Evolutionary conservation across 2,888 invertebrate species (phyloP).

Genomic region (Bimastos eiseni): DNA sequence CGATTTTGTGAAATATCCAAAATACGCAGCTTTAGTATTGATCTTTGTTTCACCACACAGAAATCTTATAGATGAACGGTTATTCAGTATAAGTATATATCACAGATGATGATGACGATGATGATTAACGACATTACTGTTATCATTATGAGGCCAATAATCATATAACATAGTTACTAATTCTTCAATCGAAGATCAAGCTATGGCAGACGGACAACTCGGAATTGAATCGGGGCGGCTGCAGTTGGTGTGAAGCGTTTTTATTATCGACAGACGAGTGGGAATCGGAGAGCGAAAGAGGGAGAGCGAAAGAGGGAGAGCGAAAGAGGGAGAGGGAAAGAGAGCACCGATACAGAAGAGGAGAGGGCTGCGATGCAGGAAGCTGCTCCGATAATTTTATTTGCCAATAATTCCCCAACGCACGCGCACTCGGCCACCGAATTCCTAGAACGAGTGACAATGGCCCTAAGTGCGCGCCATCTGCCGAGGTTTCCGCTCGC

Average conservation of each 20-base stretch:
- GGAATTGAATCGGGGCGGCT: not conserved
- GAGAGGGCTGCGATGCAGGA: not conserved
- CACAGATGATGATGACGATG: no score
- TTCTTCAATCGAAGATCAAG: not conserved
- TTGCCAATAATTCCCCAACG: not conserved
- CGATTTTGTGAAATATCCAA: no score
- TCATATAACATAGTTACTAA: not conserved
- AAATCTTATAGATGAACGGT: no score
- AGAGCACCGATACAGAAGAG: not conserved
- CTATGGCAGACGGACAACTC: not conserved
- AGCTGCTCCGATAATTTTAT: not conserved
- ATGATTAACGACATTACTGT: no score
- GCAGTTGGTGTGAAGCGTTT: not conserved
- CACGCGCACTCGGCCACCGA: not conserved
- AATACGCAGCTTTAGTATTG: no score
- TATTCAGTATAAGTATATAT: no score
- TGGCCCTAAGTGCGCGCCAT: not conserved
- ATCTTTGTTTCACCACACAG: no score
- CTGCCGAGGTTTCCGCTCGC: not conserved
- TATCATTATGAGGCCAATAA: no score
- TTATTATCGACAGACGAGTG: not conserved
- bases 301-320: not conserved
- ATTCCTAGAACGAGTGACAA: not conserved
- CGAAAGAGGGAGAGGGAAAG: no score
- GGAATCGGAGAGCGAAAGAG: not conserved